phyloP scores from a whole-genome alignment of 2,888 invertebrate species.

The Carpatolechia fugitivella region DNA sequence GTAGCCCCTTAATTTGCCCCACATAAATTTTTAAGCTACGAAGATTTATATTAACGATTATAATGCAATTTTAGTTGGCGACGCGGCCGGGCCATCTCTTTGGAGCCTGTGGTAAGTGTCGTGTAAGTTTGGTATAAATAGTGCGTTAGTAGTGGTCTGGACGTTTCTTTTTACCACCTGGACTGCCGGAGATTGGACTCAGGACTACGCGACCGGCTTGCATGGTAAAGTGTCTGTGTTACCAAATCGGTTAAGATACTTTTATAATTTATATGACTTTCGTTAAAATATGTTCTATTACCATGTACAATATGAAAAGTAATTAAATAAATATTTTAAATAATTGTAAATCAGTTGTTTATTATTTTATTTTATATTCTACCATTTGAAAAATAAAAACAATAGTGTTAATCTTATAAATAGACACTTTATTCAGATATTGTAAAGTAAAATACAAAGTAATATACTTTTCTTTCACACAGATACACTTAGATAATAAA shows the following conservation, averaged over 20 bases:
- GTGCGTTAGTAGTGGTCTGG: conserved; percentile 59
- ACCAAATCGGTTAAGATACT: conserved; percentile 25
- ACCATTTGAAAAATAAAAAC: conserved; percentile 35
- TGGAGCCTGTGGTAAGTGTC: conserved; percentile 62
- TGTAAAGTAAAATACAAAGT: conserved; percentile 73
- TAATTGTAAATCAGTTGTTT: conserved; percentile 50
- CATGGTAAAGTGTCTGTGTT: conserved; percentile 23
- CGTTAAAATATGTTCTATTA: conserved; percentile 29
- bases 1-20: no score
- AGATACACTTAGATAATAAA: conserved; percentile 65
- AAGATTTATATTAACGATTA: background rate
- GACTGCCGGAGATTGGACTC: background rate
- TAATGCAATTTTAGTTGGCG: conserved; percentile 63
- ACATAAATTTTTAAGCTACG: no score
- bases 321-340: conserved; percentile 35
- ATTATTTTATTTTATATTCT: conserved; percentile 34
- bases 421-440: conserved; percentile 74
- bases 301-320: conserved; percentile 37
- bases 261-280: conserved; percentile 19
- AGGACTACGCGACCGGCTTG: conserved; percentile 20
- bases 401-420: conserved; percentile 49
- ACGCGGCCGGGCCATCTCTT: conserved; percentile 23
- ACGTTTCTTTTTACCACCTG: conserved; percentile 19
- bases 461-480: conserved; percentile 60
- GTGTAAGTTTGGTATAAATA: conserved; percentile 53